Percentiles rank a stretch among this genome's conserved stretches.
Evolutionary conservation across 2,113 vertebrate species (phyloP).

Genomic region (Serinus canaria): DNA sequence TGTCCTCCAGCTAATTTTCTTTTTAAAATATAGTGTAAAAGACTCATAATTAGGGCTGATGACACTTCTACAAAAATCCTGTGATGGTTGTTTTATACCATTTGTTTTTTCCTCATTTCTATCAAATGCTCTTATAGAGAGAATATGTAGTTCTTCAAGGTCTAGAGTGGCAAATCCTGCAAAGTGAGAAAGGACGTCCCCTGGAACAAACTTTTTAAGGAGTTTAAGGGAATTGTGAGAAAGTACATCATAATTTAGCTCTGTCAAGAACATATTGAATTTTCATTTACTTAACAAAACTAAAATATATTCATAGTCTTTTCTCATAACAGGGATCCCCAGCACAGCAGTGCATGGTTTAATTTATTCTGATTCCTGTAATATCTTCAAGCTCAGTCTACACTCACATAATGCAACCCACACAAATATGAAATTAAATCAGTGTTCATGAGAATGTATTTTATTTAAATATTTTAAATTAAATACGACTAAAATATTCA

Average conservation of each 20-base stretch:
- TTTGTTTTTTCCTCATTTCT: not conserved
- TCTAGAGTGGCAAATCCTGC: not conserved
- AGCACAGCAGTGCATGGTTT: not conserved
- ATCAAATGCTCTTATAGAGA: not conserved
- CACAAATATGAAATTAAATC: not conserved
- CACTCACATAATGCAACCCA: not conserved
- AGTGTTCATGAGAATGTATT: not conserved
- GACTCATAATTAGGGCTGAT: not conserved
- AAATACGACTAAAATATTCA: not conserved
- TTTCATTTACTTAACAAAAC: not conserved
- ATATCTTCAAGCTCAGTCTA: not conserved
- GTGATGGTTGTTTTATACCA: fast-evolving
- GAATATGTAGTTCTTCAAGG: not conserved
- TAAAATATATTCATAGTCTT: not conserved
- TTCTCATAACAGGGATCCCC: not conserved
- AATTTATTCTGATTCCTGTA: not conserved
- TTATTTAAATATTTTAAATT: not conserved
- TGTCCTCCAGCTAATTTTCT: not conserved
- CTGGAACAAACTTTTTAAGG: not conserved
- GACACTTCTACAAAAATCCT: not conserved
- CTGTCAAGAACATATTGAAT: not conserved
- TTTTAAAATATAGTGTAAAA: not conserved
- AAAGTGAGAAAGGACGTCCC: not conserved
- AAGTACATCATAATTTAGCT: not conserved
- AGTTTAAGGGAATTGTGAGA: not conserved